Percentiles rank a stretch among this genome's conserved stretches.
These are phyloP conservation scores for Etheostoma cragini DNA, from an alignment of 2,113 vertebrate genomes.

Conservation along the genomic window DNA sequence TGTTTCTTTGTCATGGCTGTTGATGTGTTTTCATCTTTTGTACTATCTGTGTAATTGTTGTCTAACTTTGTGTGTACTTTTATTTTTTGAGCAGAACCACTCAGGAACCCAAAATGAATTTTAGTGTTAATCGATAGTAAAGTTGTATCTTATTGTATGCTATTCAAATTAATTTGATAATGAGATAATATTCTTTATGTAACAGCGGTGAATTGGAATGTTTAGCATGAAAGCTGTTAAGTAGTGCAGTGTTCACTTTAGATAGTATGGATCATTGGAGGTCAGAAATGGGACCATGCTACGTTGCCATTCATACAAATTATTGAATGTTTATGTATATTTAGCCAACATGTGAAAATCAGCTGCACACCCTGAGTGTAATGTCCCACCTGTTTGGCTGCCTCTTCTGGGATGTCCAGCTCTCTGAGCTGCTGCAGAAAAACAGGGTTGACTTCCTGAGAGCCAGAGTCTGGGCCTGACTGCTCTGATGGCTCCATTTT, in stretches of 20 bases:
- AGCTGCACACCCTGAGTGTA: neutral
- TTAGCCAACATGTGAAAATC: neutral
- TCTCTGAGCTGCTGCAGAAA: slow-evolving; percentile 86
- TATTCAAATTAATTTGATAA: neutral
- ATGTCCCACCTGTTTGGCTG: slow-evolving; percentile 84
- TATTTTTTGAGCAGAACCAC: no score
- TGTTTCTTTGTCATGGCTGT: no score
- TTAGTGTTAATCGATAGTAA: no score
- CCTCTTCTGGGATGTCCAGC: slow-evolving; percentile 87
- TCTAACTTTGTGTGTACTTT: no score
- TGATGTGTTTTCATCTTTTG: no score
- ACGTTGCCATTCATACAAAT: neutral
- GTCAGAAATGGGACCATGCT: neutral
- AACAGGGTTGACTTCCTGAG: slow-evolving; percentile 83
- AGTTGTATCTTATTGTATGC: neutral
- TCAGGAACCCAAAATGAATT: no score
- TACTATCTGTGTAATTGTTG: no score
- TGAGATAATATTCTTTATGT: neutral
- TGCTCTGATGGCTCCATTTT: slow-evolving; percentile 83
- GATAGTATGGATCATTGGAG: neutral
- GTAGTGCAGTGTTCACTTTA: neutral
- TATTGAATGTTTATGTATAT: neutral
- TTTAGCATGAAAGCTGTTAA: neutral
- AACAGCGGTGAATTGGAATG: neutral
- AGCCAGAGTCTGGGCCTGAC: slow-evolving; percentile 62